Evolutionary conservation across 1,140 invertebrate species (phyloP).

Genomic region (Cardiocondyla obscurior): DNA sequence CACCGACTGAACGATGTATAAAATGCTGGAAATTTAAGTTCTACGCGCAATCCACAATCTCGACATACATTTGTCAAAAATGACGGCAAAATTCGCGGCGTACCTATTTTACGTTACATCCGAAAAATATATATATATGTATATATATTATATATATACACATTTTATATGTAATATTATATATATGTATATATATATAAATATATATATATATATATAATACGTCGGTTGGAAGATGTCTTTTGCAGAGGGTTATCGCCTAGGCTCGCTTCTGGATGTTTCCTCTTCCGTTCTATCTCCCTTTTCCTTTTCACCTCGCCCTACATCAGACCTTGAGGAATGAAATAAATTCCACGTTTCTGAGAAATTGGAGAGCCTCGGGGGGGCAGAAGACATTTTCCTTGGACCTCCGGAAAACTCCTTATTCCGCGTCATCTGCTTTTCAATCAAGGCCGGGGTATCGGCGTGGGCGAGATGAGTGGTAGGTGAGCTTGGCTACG

Average conservation of each 20-base stretch:
- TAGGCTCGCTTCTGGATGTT: not conserved
- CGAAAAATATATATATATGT: constrained; percentile 9
- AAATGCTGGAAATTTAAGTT: constrained; percentile 6
- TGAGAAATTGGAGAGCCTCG: constrained; percentile 73
- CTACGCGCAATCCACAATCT: constrained; percentile 4
- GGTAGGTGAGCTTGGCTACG: constrained; percentile 48
- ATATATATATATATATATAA: not conserved
- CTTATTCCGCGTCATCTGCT: constrained; percentile 74
- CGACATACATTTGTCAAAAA: constrained; percentile 43
- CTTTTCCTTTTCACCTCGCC: constrained; percentile 44
- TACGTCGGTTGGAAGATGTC: not conserved
- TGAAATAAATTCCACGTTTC: constrained; percentile 74
- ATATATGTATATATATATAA: not conserved
- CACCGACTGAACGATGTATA: not conserved
- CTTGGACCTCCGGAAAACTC: constrained; percentile 68
- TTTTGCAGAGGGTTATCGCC: constrained; percentile 55
- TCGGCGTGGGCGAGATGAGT: constrained; percentile 64
- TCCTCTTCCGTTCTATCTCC: not conserved
- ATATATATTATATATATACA: not conserved
- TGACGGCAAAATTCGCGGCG: constrained; percentile 40
- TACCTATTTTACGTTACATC: constrained; percentile 38
- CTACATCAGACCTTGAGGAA: constrained; percentile 57
- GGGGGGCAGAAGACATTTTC: constrained; percentile 71
- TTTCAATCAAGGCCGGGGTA: constrained; percentile 73
- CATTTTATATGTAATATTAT: too few species aligned